Evolutionary conservation across 2,888 invertebrate species (phyloP), one percentile per base, ranked within the genome.

Genomic region (Mythimna ferrago): DNA sequence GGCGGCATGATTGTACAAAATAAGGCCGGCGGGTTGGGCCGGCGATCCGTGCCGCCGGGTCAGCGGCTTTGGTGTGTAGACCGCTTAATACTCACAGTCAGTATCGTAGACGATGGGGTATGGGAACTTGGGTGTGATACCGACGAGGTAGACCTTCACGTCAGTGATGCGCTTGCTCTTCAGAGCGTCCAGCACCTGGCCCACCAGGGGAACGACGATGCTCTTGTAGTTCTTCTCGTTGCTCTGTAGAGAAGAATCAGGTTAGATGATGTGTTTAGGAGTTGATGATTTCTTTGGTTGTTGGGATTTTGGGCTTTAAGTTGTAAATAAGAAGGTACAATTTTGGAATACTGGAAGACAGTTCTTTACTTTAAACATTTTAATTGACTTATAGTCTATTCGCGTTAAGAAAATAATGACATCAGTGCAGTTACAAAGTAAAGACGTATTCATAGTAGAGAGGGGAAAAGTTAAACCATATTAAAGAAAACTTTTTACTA

Each of bases 171-270:
- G 91, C 82, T 97, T 97, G 78, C 94, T 92, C 91, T 97, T 97
- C 64, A 98, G 92, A 77, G 96, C 97, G 80, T 97, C 97, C 48
- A 96, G 95, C 7, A 98, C 85, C 76, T 97, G 97, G 1, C 94
- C 92, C 6, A 98, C 95, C 60, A 98, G 91, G 0, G 97, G 97
- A 19, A 97, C 96, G 1, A 97, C 92, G 76, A 98, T 90, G 44
- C 97, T 97, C 82, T 97, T 97, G 96, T 97, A 98, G 57, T 97
- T 92, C 79, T 96, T 96, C 86, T 97, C 97, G 90, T 97, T 98
- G 57, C 95, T 91, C 91, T 97, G 92, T 6, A 91, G 91, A 56
- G 65, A 16, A 9, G 2, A 10, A 32, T 48, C 2, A 32, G 19
- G n/a, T 53, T 48, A 54, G 0, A 21, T 3, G 0, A 21, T 41